Evolutionary conservation across 1,140 invertebrate species (phyloP).

Genomic region (Conus betulinus): DNA sequence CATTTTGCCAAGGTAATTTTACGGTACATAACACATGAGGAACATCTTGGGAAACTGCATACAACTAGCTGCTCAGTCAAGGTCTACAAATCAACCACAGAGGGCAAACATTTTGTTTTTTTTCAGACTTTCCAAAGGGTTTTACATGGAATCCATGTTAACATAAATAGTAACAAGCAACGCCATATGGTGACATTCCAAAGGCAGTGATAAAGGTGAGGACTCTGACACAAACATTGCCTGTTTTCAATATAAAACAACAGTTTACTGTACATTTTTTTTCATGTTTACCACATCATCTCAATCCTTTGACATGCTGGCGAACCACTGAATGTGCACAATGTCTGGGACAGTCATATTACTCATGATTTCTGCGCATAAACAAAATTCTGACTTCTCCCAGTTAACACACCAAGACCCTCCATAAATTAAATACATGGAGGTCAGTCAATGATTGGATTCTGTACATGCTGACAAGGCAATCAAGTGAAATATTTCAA

Average conservation of each 20-base stretch:
- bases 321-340: no score
- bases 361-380: no score
- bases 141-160: not conserved
- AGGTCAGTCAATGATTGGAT: not conserved
- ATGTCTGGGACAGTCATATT: no score
- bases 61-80: not conserved
- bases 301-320: no score
- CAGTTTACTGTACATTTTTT: no score
- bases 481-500: not conserved
- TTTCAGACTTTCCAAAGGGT: not conserved
- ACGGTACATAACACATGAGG: no score
- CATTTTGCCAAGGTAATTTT: no score
- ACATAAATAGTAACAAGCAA: not conserved
- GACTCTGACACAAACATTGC: no score
- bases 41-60: not conserved
- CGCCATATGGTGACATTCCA: not conserved
- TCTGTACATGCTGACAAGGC: conserved; percentile 6
- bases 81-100: not conserved
- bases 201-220: not conserved
- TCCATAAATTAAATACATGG: not conserved
- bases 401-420: not conserved
- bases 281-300: no score
- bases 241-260: no score
- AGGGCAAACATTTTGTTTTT: not conserved
- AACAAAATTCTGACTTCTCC: not conserved